Percentiles rank a stretch among this genome's conserved stretches.
Conservation (phyloP, 2,113 vertebrate species). For the Balaeniceps rex region DNA sequence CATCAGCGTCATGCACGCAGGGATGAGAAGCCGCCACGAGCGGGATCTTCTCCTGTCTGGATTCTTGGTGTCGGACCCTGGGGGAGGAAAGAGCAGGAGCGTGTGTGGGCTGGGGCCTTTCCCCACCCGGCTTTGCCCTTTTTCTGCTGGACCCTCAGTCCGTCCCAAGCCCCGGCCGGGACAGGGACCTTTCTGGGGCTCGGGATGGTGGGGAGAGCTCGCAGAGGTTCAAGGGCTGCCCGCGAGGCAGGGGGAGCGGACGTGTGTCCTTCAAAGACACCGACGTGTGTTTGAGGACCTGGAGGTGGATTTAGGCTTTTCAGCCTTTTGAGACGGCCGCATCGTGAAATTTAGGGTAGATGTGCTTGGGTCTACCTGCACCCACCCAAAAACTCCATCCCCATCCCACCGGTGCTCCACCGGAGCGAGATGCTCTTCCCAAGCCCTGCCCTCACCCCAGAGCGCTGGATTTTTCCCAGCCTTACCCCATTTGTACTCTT, state of each 20-base stretch:
- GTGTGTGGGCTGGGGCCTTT: not conserved
- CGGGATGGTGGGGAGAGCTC: not conserved
- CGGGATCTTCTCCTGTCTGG: rapidly evolving
- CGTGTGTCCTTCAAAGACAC: not conserved
- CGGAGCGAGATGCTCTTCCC: not conserved
- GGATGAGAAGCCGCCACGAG: rapidly evolving
- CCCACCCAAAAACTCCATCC: not conserved
- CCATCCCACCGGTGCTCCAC: not conserved
- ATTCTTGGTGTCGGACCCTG: no score
- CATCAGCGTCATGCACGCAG: not conserved
- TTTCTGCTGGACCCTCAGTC: not conserved
- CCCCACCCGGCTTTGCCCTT: not conserved
- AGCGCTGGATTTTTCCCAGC: not conserved
- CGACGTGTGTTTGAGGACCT: not conserved
- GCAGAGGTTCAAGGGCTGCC: not conserved
- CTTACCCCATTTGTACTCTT: not conserved
- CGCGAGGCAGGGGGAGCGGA: not conserved
- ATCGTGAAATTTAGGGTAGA: not conserved
- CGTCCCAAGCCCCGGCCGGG: not conserved
- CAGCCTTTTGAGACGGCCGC: not conserved
- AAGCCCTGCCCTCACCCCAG: not conserved
- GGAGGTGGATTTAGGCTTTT: not conserved
- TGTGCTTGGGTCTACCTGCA: not conserved
- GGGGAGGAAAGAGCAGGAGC: no score
- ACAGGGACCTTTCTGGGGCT: not conserved